phyloP scores from a whole-genome alignment of 1,140 invertebrate genomes.

The Megalopta genalis region DNA sequence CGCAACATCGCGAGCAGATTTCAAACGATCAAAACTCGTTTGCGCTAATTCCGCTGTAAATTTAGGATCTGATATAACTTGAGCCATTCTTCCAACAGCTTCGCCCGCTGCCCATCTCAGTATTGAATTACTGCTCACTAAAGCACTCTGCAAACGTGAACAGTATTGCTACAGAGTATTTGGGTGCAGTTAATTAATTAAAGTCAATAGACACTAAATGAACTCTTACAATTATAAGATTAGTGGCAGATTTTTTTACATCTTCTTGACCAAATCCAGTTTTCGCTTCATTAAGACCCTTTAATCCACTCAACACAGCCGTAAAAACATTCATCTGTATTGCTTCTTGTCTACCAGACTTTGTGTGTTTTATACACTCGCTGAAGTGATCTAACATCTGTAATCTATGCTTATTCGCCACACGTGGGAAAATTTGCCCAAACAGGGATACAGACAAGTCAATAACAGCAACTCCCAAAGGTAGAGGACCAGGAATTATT shows the following conservation, averaged over 20 bases:
- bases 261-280: slow-evolving; percentile 92
- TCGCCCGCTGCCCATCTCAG: slow-evolving; percentile 93
- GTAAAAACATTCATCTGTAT: slow-evolving; percentile 98
- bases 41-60: slow-evolving; percentile 96
- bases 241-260: slow-evolving; percentile 91
- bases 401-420: slow-evolving; percentile 96
- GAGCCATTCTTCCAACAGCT: slow-evolving; percentile 92
- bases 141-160: slow-evolving; percentile 82
- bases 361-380: slow-evolving; percentile 96
- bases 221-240: slow-evolving; percentile 85
- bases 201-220: neutral
- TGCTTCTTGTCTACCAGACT: slow-evolving; percentile 94
- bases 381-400: slow-evolving; percentile 98
- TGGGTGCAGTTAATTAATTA: neutral
- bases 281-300: slow-evolving; percentile 93
- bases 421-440: slow-evolving; percentile 95
- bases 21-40: slow-evolving; percentile 93
- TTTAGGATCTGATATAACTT: slow-evolving; percentile 90
- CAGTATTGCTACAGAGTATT: slow-evolving; percentile 6
- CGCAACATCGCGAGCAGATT: slow-evolving; percentile 92
- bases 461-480: slow-evolving; percentile 97
- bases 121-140: slow-evolving; percentile 92
- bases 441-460: slow-evolving; percentile 96
- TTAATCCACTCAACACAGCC: slow-evolving; percentile 93
- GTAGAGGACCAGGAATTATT: slow-evolving; percentile 90